These are phyloP conservation scores for Eueides isabella DNA, from an alignment of 1,140 invertebrate genomes.

Conservation along the genomic window DNA sequence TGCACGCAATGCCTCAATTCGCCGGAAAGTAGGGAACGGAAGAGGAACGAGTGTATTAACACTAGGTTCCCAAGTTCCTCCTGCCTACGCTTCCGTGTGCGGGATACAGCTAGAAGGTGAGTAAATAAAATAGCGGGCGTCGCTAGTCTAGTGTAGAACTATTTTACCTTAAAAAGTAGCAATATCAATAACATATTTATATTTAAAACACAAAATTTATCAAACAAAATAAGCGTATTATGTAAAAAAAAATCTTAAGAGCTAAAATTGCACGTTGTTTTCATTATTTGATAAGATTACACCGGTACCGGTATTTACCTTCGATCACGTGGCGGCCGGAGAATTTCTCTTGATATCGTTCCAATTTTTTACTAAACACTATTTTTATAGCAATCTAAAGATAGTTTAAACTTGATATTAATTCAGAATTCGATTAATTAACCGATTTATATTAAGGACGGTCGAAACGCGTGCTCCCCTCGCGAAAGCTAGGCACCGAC, in stretches of 20 bases:
- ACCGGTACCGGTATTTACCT: constrained; percentile 42
- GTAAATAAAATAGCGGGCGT: no score
- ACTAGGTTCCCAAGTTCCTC: no score
- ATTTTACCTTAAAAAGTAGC: background rate
- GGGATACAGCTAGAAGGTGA: no score
- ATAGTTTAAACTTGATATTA: constrained; percentile 31
- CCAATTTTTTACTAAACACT: background rate
- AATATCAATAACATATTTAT: background rate
- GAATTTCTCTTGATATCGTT: constrained; percentile 13
- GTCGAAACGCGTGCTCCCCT: constrained; percentile 28
- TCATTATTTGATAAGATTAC: constrained; percentile 23
- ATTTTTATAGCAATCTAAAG: constrained; percentile 15
- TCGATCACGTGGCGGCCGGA: constrained; percentile 32
- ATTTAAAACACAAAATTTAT: background rate
- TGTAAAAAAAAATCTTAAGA: constrained; percentile 11
- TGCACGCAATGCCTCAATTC: no score
- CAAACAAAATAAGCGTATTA: no score
- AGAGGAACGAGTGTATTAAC: no score
- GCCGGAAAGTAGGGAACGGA: no score
- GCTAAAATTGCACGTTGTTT: constrained; percentile 4
- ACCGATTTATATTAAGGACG: constrained; percentile 25
- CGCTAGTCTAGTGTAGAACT: no score
- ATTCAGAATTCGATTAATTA: constrained; percentile 36
- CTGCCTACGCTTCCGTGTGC: no score
- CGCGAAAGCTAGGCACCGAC: constrained; percentile 42